Conservation (phyloP, 2,113 vertebrate genomes). For the Tachysurus fulvidraco region DNA sequence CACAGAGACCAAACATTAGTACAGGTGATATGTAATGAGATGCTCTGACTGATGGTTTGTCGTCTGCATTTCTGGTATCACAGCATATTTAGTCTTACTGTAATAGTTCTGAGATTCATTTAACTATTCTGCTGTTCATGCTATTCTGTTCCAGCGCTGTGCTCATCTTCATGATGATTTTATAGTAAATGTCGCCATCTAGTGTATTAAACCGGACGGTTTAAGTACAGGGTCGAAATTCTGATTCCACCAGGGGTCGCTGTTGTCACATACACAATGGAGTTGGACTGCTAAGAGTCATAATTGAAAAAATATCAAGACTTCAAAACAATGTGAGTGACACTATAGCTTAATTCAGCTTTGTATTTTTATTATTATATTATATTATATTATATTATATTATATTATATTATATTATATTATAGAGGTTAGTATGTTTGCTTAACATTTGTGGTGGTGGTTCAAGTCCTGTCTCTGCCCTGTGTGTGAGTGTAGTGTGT, state of each 20-base stretch:
- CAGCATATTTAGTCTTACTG: neutral
- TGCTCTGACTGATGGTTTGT: neutral
- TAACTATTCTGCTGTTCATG: no score
- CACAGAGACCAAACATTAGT: neutral
- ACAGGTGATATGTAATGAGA: neutral
- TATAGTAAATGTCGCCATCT: conserved; percentile 25
- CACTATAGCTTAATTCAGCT: neutral
- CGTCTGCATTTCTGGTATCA: neutral
- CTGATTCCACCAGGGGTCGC: conserved; percentile 6
- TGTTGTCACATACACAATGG: neutral
- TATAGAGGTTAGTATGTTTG: no score
- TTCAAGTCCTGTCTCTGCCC: no score
- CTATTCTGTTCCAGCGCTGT: neutral
- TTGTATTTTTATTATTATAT: neutral
- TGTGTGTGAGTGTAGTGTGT: no score
- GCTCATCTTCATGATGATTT: neutral
- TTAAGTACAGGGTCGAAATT: neutral
- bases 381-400: neutral
- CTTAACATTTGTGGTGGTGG: no score
- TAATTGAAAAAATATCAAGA: neutral
- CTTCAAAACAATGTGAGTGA: neutral
- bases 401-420: neutral
- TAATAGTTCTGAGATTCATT: neutral
- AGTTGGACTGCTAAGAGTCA: neutral
- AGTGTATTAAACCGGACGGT: neutral